Evolutionary conservation across 1,140 invertebrate species (phyloP), one percentile per base, ranked within the genome.

Genomic region (Tribolium castaneum): DNA sequence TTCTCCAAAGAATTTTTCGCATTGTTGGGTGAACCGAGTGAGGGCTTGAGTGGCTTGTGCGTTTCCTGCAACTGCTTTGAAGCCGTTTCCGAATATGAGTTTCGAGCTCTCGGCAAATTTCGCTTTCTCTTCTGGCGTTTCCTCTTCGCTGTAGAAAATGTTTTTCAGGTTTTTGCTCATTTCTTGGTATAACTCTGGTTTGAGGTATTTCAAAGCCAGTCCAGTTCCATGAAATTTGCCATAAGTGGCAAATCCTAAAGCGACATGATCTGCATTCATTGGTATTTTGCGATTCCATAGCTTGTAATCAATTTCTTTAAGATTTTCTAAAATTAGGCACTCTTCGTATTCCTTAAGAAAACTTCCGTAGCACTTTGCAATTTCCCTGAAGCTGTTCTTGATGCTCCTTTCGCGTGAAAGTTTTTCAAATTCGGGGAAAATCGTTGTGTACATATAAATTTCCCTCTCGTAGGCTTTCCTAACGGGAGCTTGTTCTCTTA

Each of bases 151-250:
- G 13, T 75, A 72, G n/a, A 84, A 79, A 83, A 74, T 87, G 73
- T 83, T 77, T 13, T 56, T 14, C 14, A 83, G 62, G 16, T 83
- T 62, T 59, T 74, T 78, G 3, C 81, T 80, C 1, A 84, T n/a
- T 13, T 80, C 50, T 4, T 80, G 45, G 73, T 86, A 88, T 3
- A 78, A 62, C 19, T 86, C 82, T 3, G 84, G 84, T 52, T 87
- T 80, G 49, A 85, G 81, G 12, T 87, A 78, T 77, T 88, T 90
- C 30, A 90, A 82, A 0, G 88, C 88, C 73, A 89, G 86, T 0
- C 89, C 89, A 0, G 89, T 73, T 1, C 89, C 90, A 82, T 92
- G 91, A 5, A 90, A 87, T 62, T 87, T 87, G 3, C 87, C 91
- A 78, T 91, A 87, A 30, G 86, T 87, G 59, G 85, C 83, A 35